These are phyloP conservation scores for Drosophila biarmipes DNA, from an alignment of 1,140 invertebrate species.

Conservation along the genomic window DNA sequence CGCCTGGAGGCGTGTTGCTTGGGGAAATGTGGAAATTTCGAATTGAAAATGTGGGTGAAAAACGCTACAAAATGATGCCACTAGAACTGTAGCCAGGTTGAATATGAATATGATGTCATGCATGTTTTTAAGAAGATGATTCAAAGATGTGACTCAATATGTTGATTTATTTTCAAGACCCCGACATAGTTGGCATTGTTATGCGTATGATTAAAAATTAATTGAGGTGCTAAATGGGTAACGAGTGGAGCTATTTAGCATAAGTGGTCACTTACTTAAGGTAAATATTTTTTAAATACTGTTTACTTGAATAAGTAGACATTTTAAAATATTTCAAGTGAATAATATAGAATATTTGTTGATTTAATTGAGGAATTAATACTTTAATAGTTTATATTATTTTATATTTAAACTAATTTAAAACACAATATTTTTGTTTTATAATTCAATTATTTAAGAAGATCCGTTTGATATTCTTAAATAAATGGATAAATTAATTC, in stretches of 20 bases:
- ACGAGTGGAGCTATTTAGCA: conserved; percentile 2
- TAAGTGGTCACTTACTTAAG: not conserved
- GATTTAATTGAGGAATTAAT: too few species aligned
- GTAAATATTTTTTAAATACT: not conserved
- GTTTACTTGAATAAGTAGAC: not conserved
- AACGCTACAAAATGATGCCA: not conserved
- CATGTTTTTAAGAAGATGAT: not conserved
- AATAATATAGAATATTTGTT: not conserved
- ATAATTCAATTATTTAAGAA: too few species aligned
- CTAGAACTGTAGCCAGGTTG: not conserved
- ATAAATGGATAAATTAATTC: too few species aligned
- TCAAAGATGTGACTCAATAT: not conserved
- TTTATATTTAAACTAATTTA: too few species aligned
- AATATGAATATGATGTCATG: conserved; percentile 5
- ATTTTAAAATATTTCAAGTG: not conserved
- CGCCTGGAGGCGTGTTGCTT: not conserved
- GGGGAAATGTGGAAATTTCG: not conserved
- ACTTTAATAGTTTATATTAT: too few species aligned
- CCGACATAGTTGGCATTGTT: conserved; percentile 8
- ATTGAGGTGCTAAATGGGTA: conserved; percentile 16
- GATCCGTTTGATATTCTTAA: too few species aligned
- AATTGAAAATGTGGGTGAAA: not conserved
- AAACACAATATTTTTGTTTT: too few species aligned
- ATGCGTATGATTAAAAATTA: not conserved
- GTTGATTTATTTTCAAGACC: not conserved